phyloP scores from a whole-genome alignment of 2,888 invertebrate species.

The Stramonita haemastoma region DNA sequence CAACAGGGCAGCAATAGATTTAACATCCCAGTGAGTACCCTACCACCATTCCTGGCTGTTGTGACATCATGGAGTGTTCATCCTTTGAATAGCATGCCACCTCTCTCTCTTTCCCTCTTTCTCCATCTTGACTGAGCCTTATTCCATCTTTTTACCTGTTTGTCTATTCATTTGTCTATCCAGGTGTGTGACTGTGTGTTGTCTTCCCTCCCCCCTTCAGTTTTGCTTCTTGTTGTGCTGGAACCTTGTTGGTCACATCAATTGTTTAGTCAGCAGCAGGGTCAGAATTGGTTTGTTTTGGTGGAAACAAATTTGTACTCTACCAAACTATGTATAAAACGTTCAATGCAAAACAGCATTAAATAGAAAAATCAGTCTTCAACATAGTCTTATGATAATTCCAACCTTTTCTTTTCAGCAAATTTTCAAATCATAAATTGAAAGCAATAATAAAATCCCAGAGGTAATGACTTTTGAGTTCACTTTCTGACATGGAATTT shows the following conservation, averaged over 20 bases:
- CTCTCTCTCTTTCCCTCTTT: not conserved
- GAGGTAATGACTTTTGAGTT: no score
- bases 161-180: not conserved
- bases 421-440: no score
- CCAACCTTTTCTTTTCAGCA: no score
- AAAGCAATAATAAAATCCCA: no score
- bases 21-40: slow-evolving; percentile 65
- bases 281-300: no score
- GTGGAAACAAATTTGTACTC: no score
- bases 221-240: slow-evolving; percentile 9
- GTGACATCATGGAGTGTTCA: slow-evolving; percentile 23
- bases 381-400: no score
- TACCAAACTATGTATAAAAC: no score
- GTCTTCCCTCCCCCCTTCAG: not conserved
- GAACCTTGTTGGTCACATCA: not conserved
- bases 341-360: no score
- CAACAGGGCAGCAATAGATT: slow-evolving; percentile 67
- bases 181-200: not conserved
- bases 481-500: no score
- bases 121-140: not conserved
- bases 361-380: no score
- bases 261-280: not conserved
- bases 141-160: not conserved
- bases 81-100: not conserved
- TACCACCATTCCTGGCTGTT: not conserved